Conservation (phyloP, 2,797 vertebrate species). For the Heliangelus exortis region DNA sequence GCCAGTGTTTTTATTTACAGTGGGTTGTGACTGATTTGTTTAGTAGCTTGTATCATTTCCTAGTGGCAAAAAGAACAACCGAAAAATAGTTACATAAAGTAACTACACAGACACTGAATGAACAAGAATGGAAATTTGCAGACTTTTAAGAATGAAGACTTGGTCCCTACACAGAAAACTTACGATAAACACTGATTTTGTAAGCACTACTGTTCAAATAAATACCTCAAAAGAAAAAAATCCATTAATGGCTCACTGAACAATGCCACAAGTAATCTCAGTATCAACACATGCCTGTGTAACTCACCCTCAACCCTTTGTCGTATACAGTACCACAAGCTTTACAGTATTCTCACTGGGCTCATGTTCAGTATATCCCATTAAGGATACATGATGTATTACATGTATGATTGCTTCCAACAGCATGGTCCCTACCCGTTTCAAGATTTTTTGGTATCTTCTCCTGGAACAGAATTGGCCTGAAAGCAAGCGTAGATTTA, state of each 20-base stretch:
- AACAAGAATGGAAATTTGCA: background rate
- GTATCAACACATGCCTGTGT: background rate
- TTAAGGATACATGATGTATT: background rate
- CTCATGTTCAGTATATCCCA: background rate
- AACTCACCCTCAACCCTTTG: background rate
- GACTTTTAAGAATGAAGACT: background rate
- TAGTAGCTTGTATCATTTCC: background rate
- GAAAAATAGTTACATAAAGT: background rate
- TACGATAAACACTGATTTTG: background rate
- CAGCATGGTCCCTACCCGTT: slow-evolving; percentile 36
- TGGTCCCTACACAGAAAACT: background rate
- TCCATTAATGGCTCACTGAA: background rate
- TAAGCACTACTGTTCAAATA: background rate
- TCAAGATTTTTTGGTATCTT: background rate
- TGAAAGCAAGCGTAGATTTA: slow-evolving; percentile 50
- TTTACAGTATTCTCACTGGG: background rate
- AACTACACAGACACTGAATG: background rate
- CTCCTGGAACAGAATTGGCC: slow-evolving; percentile 58
- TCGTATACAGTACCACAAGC: background rate
- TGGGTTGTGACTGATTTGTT: background rate
- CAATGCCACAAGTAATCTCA: background rate
- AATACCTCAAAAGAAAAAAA: background rate
- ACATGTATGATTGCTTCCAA: background rate
- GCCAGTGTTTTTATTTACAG: background rate
- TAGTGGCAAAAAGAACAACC: background rate